Conservation (phyloP, 2,113 vertebrate species). For the Anhinga rufa region DNA sequence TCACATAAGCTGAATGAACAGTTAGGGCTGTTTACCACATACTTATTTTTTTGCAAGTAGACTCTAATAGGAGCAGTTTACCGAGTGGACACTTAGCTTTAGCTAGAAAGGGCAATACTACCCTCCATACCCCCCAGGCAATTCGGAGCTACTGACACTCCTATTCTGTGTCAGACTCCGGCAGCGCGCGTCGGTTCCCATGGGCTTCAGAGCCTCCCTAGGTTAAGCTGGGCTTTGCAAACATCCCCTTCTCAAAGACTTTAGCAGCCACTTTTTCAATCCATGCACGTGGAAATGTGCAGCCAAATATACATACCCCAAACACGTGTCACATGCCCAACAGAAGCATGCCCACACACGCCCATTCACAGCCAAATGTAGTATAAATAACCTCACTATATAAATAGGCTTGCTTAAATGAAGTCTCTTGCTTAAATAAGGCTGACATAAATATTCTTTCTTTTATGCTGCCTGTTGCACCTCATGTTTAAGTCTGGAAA, state of each 20-base stretch:
- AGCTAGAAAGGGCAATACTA: not conserved
- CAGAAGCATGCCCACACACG: not conserved
- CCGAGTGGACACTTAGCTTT: not conserved
- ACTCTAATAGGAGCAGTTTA: not conserved
- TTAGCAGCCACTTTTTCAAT: not conserved
- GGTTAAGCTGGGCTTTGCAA: not conserved
- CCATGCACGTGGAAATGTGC: not conserved
- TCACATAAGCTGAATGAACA: not conserved
- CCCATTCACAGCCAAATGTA: not conserved
- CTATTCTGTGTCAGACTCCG: not conserved
- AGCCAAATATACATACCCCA: not conserved
- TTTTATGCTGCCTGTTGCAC: not conserved
- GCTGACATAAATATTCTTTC: not conserved
- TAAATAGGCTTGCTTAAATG: conserved; percentile 31
- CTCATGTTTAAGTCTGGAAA: not conserved
- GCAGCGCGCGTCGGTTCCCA: not conserved
- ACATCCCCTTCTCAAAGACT: not conserved
- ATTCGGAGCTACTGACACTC: not conserved
- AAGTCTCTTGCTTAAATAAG: conserved; percentile 27
- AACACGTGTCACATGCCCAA: not conserved
- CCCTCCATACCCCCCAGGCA: not conserved
- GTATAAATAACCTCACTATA: not conserved
- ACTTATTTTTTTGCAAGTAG: not conserved
- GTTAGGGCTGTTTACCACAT: not conserved
- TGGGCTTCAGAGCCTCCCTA: not conserved